A percentile compares a stretch with the other conserved stretches of the same genome.
These are phyloP conservation scores for Rynchops niger DNA, from an alignment of 2,113 vertebrate species.

Conservation along the genomic window DNA sequence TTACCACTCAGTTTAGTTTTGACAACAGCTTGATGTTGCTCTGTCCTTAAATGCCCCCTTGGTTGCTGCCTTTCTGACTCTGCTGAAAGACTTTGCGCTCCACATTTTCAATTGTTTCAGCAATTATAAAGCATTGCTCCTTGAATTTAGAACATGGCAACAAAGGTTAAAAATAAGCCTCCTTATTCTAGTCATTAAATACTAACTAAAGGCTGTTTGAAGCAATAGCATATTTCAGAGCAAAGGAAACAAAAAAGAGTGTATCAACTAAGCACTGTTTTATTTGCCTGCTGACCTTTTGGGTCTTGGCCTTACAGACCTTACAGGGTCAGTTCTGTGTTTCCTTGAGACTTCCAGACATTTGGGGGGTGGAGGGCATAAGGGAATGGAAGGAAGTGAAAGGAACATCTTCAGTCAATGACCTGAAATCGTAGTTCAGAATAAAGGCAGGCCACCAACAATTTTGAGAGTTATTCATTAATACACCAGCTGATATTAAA, in stretches of 20 bases:
- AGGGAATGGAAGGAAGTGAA: neutral
- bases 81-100: neutral
- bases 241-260: neutral
- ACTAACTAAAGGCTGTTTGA: neutral
- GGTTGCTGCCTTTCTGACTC: neutral
- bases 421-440: neutral
- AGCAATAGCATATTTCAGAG: neutral
- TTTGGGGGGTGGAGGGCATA: neutral
- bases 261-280: neutral
- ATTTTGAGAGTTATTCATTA: neutral
- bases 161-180: neutral
- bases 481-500: neutral
- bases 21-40: neutral
- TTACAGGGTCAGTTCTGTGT: neutral
- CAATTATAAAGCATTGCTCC: neutral
- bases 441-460: neutral
- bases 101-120: neutral
- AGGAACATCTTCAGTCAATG: neutral
- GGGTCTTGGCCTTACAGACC: neutral
- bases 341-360: neutral
- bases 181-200: neutral
- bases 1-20: neutral
- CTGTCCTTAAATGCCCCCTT: neutral
- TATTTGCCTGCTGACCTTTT: neutral
- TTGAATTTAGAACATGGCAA: neutral